phyloP scores from a whole-genome alignment of 2,113 vertebrate species.

The Cyanocitta stelleri region DNA sequence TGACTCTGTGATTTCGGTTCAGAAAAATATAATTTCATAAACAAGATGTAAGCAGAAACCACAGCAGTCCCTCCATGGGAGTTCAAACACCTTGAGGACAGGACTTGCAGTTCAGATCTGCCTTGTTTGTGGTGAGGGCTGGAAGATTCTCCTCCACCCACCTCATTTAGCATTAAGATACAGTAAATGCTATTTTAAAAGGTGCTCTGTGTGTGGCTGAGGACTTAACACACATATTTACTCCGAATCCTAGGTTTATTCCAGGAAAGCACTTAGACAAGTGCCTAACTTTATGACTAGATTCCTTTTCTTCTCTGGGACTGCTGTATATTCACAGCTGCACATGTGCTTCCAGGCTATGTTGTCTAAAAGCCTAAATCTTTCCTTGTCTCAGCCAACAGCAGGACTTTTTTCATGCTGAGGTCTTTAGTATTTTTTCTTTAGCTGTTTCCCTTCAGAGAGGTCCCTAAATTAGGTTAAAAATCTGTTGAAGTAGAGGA shows the following conservation, averaged over 20 bases:
- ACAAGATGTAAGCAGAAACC: not conserved
- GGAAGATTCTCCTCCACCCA: not conserved
- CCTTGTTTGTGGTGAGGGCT: not conserved
- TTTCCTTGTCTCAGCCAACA: not conserved
- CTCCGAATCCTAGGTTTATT: not conserved
- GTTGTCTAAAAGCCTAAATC: not conserved
- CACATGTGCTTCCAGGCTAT: accelerated
- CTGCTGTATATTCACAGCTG: not conserved
- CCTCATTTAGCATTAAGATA: not conserved
- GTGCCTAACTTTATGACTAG: not conserved
- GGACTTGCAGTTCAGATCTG: not conserved
- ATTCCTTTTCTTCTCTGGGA: not conserved
- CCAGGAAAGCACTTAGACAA: not conserved
- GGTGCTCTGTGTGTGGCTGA: not conserved
- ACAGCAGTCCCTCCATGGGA: not conserved
- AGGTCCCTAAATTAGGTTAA: not conserved
- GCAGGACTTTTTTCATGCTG: not conserved
- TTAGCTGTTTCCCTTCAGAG: not conserved
- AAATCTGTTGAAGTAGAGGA: not conserved
- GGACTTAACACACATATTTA: not conserved
- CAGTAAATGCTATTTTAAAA: not conserved
- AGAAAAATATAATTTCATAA: not conserved
- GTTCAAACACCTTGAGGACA: not conserved
- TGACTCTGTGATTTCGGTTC: not conserved
- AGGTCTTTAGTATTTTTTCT: not conserved